Percentiles rank a stretch among this genome's conserved stretches.
These are phyloP conservation scores for Myrmecophaga tridactyla DNA, from an alignment of 2,113 vertebrate species.

Conservation along the genomic window DNA sequence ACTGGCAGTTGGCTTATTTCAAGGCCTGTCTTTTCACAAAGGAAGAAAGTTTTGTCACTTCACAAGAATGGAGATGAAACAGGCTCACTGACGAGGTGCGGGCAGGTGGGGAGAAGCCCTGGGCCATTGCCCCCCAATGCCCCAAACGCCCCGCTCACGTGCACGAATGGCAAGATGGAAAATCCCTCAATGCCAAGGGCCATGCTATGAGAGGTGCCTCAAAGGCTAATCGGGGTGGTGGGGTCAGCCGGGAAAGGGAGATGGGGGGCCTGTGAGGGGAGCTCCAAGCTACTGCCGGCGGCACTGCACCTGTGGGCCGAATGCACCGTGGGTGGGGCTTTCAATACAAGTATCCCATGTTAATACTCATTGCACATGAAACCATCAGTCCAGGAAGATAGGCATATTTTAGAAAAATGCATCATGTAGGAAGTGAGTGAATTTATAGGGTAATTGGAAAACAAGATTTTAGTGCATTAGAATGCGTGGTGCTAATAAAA, in stretches of 20 bases:
- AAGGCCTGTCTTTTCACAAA: neutral
- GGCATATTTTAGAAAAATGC: neutral
- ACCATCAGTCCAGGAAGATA: neutral
- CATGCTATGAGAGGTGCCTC: too few relatives aligned
- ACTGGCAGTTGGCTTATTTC: neutral
- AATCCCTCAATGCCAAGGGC: neutral
- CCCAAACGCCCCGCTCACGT: too few relatives aligned
- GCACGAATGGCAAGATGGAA: too few relatives aligned
- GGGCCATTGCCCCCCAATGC: too few relatives aligned
- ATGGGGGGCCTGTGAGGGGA: neutral
- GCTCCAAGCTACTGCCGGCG: neutral
- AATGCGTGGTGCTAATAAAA: neutral
- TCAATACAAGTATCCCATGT: neutral
- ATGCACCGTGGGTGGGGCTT: neutral
- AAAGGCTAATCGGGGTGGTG: neutral
- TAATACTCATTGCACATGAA: neutral
- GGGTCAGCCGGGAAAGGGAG: neutral
- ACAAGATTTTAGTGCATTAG: constrained; percentile 5
- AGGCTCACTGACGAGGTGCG: too few relatives aligned
- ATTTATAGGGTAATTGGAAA: constrained; percentile 25
- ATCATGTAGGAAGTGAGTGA: neutral
- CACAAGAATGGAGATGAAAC: neutral
- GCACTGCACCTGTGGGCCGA: neutral
- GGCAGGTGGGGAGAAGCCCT: too few relatives aligned
- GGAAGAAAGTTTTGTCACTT: neutral